Percentiles rank a stretch among this genome's conserved stretches.
Evolutionary conservation across 2,113 vertebrate species (phyloP).

Genomic region (Daphoenositta chrysoptera): DNA sequence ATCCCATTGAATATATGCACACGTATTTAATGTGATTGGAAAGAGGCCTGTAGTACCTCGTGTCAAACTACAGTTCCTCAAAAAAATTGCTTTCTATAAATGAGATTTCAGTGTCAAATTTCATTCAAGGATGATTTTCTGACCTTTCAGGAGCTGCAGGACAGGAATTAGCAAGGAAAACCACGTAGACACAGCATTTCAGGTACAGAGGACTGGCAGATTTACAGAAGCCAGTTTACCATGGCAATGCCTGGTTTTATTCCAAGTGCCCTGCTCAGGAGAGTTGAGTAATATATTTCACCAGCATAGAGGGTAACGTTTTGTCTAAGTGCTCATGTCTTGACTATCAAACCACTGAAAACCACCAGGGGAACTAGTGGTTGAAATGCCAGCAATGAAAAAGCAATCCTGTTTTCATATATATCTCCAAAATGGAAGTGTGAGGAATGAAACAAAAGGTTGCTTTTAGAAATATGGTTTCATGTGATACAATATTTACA

Average conservation of each 20-base stretch:
- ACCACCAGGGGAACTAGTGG: background rate
- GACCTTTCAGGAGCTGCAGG: background rate
- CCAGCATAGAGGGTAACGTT: background rate
- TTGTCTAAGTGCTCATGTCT: background rate
- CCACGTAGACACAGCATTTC: background rate
- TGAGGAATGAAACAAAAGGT: background rate
- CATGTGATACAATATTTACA: background rate
- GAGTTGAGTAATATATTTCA: background rate
- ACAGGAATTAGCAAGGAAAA: background rate
- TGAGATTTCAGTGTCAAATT: background rate
- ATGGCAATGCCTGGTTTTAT: background rate
- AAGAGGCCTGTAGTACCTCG: background rate
- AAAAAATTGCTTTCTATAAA: background rate
- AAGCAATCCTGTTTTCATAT: background rate
- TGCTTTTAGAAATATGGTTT: background rate
- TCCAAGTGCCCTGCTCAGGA: background rate
- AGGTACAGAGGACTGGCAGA: background rate
- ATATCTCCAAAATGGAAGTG: background rate
- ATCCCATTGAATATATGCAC: background rate
- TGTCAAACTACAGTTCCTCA: background rate
- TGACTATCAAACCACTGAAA: background rate
- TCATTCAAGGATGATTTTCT: background rate
- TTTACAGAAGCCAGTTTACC: background rate
- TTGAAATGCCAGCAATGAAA: background rate
- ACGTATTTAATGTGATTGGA: background rate